Conservation (phyloP, 37 sponge, comb jelly and placozoan genomes). For the Chondrilla cf. caribensis region DNA sequence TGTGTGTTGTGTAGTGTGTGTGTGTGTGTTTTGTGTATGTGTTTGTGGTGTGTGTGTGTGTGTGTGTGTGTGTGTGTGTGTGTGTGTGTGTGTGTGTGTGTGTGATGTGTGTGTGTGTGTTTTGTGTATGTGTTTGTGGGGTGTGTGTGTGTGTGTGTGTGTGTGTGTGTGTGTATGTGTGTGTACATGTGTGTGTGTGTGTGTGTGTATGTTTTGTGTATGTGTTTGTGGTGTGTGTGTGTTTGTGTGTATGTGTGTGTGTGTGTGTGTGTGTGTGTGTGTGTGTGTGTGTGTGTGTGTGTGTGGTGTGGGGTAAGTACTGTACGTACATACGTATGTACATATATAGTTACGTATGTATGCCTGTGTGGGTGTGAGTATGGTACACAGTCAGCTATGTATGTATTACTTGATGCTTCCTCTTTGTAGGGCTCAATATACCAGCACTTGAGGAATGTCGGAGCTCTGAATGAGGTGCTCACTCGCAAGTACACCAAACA, state of each 20-base stretch:
- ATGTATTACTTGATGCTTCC: background rate
- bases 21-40: no score
- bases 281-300: background rate
- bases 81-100: background rate
- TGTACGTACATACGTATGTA: background rate
- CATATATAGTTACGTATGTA: background rate
- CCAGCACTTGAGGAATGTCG: slow-evolving; percentile 66
- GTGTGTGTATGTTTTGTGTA: background rate
- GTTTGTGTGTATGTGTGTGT: no score
- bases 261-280: no score
- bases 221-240: background rate
- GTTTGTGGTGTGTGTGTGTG: background rate
- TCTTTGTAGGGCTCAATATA: slow-evolving; percentile 78
- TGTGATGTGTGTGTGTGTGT: no score
- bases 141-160: background rate
- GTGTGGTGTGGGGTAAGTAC: no score
- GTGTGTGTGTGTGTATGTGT: background rate
- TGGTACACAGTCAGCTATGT: background rate
- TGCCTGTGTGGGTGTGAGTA: background rate
- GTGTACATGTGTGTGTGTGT: slow-evolving; percentile 1
- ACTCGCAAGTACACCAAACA: slow-evolving; percentile 89
- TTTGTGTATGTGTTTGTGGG: no score
- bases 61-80: background rate
- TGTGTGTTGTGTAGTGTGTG: no score
- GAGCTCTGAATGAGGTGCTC: slow-evolving; percentile 78